phyloP scores from a whole-genome alignment of 1,140 invertebrate genomes.

The Cotesia typhae region DNA sequence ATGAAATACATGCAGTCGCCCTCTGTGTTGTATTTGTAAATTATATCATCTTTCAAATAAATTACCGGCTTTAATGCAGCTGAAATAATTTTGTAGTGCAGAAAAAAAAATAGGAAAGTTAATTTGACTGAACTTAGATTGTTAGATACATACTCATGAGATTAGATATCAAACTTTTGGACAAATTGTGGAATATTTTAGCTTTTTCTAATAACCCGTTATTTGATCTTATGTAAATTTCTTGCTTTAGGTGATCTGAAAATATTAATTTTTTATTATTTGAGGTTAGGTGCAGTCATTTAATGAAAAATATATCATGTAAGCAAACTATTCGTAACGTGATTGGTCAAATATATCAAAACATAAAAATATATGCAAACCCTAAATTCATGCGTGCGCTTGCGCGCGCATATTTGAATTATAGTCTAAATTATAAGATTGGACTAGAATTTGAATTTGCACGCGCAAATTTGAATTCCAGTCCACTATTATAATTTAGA shows the following conservation, averaged over 20 bases:
- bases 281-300: no score
- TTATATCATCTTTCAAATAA: constrained; percentile 53
- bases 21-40: constrained; percentile 61
- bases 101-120: constrained; percentile 25
- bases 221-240: constrained; percentile 47
- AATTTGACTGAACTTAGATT: background rate
- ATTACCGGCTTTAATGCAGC: constrained; percentile 46
- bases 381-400: no score
- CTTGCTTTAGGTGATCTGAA: constrained; percentile 50
- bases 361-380: no score
- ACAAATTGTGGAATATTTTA: constrained; percentile 46
- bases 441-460: no score
- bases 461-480: no score
- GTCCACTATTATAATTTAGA: no score
- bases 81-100: constrained; percentile 22
- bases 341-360: no score
- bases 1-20: constrained; percentile 71
- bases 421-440: no score
- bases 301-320: no score
- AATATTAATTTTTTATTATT: constrained; percentile 8
- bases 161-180: constrained; percentile 43
- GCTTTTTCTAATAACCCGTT: constrained; percentile 46
- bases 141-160: constrained; percentile 47
- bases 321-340: no score
- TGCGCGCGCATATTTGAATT: no score